Base-by-base conservation (phyloP, 2,888 invertebrate genomes). In the Thymelicus acteon region DNA sequence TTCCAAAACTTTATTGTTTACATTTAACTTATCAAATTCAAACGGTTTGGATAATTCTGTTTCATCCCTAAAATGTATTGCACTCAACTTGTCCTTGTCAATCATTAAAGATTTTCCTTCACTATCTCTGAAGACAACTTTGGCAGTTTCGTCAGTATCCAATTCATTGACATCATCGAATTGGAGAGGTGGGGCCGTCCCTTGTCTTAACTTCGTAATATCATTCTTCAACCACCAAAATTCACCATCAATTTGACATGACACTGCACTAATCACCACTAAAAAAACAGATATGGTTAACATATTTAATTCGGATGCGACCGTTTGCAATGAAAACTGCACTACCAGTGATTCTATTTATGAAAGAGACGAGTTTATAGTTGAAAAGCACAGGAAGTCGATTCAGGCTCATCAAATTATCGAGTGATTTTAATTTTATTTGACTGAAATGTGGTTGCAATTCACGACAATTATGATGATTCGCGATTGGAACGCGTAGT, bases 201-300 rank as follows among this genome's bases (percentile, higher is more conserved):
- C 76, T 6, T 82, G 80, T 57, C 83, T 80, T 8, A 86, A 73
- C 58, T 82, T 79, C 13, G 85, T 77, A 39, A 91, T 73, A 74
- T 90, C 86, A 47, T 87, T 79, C 71, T 90, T 85, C 15, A 92
- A 73, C 92, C 92, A 92, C 93, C 92, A 91, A 78, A 93, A 93
- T 75, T 89, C 87, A 48, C 92, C 92, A 67, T 88, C 85, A 31
- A 90, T 71, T 81, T 93, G 93, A 52, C 86, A 77, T 7, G 77
- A 73, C 54, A 79, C 81, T 37, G 79, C 74, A 78, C 83, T 84
- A 6, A 82, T 72, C 31, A 82, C 58, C 67, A 84, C 70, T 10
- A 74, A 78, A 57, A 86, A 67, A 48, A 15, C 6, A 61, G 79
- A 52, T 73, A 76, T 77, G 48, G 73, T 73, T 48, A 81, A 72